These are phyloP conservation scores for Oryzaephilus surinamensis DNA, from an alignment of 1,140 invertebrate genomes.

Conservation along the genomic window DNA sequence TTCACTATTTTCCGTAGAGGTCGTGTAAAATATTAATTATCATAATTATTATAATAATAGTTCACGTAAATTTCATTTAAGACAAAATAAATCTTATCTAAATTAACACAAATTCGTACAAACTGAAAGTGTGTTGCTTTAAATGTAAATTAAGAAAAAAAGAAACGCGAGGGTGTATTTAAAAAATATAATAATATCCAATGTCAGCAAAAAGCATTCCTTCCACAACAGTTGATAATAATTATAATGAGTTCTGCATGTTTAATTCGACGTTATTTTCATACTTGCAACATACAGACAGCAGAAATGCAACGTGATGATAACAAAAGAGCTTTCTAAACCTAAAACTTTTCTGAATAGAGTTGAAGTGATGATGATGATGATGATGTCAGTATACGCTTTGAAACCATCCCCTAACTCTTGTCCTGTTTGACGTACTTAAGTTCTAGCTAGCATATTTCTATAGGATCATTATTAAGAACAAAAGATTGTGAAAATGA, in stretches of 20 bases:
- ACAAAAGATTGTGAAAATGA: conserved; percentile 33
- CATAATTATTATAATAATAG: no score
- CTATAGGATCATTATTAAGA: conserved; percentile 33
- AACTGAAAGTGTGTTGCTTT: no score
- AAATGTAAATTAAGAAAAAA: no score
- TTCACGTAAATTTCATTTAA: no score
- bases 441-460: conserved; percentile 18
- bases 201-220: no score
- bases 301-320: conserved; percentile 14
- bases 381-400: conserved; percentile 6
- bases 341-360: conserved; percentile 7
- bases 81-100: no score
- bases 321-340: conserved; percentile 14
- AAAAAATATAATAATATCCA: no score
- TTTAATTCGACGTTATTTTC: conserved; percentile 13
- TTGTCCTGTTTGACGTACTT: conserved; percentile 21
- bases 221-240: no score
- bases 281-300: conserved; percentile 4
- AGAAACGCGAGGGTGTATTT: no score
- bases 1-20: no score
- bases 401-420: conserved; percentile 14
- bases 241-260: conserved; percentile 2
- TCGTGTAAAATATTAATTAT: no score
- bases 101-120: no score
- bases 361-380: background rate